phyloP scores from a whole-genome alignment of 2,797 vertebrate species.

The Stomatorhinus walkeri region DNA sequence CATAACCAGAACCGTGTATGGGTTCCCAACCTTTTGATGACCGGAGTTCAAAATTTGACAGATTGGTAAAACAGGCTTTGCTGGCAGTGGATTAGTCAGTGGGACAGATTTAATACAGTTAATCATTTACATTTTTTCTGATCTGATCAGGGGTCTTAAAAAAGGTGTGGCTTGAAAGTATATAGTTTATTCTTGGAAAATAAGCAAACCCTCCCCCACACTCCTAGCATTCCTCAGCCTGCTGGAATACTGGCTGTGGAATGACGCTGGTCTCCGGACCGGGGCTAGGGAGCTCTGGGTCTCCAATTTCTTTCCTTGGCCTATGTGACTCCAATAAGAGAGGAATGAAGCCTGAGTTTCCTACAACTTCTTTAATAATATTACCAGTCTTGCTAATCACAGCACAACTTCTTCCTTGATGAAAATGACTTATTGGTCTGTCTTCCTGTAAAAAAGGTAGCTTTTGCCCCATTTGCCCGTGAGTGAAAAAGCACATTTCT shows the following conservation, averaged over 20 bases:
- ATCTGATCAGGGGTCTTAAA: neutral
- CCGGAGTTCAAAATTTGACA: neutral
- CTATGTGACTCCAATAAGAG: neutral
- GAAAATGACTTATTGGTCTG: neutral
- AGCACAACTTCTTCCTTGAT: neutral
- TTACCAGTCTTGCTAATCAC: neutral
- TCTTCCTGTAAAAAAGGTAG: neutral
- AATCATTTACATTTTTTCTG: neutral
- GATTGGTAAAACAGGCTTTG: neutral
- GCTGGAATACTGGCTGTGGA: neutral
- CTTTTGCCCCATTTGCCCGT: neutral
- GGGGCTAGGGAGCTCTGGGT: neutral
- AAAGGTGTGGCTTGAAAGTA: neutral
- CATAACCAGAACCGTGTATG: neutral
- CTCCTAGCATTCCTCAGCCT: neutral
- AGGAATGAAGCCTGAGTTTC: neutral
- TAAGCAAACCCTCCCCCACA: neutral
- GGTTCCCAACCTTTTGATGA: neutral
- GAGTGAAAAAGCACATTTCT: neutral
- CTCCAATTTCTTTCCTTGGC: neutral
- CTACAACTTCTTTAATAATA: constrained; percentile 35
- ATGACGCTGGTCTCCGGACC: neutral
- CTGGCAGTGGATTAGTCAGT: neutral
- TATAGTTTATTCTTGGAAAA: neutral
- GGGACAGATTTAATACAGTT: neutral